phyloP scores from a whole-genome alignment of 2,888 invertebrate species.

The Brachyopa scutellaris region DNA sequence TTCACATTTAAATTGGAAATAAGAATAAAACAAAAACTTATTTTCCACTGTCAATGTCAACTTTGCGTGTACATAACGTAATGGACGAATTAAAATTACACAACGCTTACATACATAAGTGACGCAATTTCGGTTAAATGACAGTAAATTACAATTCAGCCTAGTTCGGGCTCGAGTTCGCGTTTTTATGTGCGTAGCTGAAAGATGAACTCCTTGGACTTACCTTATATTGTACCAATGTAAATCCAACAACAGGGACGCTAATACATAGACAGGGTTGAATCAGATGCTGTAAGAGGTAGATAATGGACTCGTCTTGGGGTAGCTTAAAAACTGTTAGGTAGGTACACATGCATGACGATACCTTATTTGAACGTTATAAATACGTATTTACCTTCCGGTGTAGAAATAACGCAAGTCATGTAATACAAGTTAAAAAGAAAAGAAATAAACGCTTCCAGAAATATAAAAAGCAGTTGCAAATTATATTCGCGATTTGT shows the following conservation, averaged over 20 bases:
- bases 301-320: background rate
- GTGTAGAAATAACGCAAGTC: conserved; percentile 32
- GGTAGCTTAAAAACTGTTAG: conserved; percentile 49
- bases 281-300: conserved; percentile 30
- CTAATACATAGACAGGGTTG: conserved; percentile 21
- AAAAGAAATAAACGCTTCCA: conserved; percentile 49
- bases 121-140: too few species aligned
- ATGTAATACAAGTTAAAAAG: conserved; percentile 45
- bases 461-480: conserved; percentile 44
- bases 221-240: conserved; percentile 9
- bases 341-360: background rate
- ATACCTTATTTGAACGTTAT: background rate
- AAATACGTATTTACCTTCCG: conserved; percentile 18
- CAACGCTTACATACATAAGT: too few species aligned
- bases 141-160: too few species aligned
- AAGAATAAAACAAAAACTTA: too few species aligned
- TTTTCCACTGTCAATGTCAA: too few species aligned
- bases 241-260: conserved; percentile 19
- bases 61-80: too few species aligned
- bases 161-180: too few species aligned
- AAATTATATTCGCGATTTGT: conserved; percentile 15
- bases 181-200: too few species aligned
- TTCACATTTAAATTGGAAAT: too few species aligned
- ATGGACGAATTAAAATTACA: too few species aligned
- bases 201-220: too few species aligned